phyloP scores from a whole-genome alignment of 2,113 vertebrate species.

The Amblyopsis rosae region DNA sequence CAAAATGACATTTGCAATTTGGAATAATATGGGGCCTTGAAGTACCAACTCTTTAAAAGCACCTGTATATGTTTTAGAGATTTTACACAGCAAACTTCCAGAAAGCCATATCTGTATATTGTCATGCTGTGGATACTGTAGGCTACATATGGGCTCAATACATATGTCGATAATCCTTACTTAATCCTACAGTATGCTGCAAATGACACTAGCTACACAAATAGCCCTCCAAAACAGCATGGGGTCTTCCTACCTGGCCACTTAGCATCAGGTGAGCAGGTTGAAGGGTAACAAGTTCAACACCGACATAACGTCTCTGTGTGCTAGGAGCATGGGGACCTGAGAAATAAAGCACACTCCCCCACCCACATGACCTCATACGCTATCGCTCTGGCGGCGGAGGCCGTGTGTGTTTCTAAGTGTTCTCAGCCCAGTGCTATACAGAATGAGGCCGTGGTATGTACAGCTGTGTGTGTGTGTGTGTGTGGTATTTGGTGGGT shows the following conservation, averaged over 20 bases:
- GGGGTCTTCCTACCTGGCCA: slow-evolving; percentile 5
- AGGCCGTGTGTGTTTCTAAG: slow-evolving; percentile 30
- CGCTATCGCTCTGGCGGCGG: slow-evolving; percentile 59
- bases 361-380: slow-evolving; percentile 37
- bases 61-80: not conserved
- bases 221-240: slow-evolving; percentile 8
- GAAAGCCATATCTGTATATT: not conserved
- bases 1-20: no score
- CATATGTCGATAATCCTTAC: not conserved
- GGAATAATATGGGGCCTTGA: no score
- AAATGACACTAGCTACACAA: not conserved
- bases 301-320: slow-evolving; percentile 33
- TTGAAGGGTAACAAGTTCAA: slow-evolving; percentile 37
- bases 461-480: slow-evolving; percentile 35
- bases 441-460: slow-evolving; percentile 6
- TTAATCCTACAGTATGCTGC: not conserved
- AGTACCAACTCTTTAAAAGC: no score
- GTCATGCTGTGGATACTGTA: not conserved
- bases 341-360: slow-evolving; percentile 14
- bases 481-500: slow-evolving; percentile 77
- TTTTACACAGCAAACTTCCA: not conserved
- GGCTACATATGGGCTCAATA: not conserved
- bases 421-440: slow-evolving; percentile 9
- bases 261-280: slow-evolving; percentile 20
- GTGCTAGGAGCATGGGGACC: slow-evolving; percentile 17